phyloP scores from a whole-genome alignment of 2,888 invertebrate genomes.

The Eulithis prunata region DNA sequence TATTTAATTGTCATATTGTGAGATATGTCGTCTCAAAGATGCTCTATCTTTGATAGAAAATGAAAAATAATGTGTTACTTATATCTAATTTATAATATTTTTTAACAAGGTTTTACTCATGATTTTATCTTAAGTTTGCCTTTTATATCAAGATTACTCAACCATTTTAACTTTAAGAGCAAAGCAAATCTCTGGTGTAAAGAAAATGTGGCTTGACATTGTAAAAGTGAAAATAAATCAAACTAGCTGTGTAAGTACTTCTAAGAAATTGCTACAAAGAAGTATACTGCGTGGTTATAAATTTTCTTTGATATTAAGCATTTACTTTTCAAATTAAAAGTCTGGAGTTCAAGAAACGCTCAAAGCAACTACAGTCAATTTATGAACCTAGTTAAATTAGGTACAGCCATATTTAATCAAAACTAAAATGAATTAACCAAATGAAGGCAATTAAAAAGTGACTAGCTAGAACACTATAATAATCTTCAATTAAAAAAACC shows the following conservation, averaged over 20 bases:
- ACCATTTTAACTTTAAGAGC: not conserved
- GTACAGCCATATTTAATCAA: not conserved
- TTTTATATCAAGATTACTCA: not conserved
- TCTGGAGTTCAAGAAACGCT: conserved; percentile 35
- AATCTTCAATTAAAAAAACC: no score
- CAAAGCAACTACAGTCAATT: conserved; percentile 33
- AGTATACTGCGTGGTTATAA: not conserved
- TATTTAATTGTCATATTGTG: no score
- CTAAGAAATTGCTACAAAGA: not conserved
- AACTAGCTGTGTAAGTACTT: not conserved
- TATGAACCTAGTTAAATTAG: conserved; percentile 29
- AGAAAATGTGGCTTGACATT: not conserved
- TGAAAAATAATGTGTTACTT: no score
- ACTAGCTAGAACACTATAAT: not conserved
- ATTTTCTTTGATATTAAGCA: conserved; percentile 5
- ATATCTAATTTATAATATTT: no score
- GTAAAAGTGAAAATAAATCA: not conserved
- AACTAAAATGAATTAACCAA: not conserved
- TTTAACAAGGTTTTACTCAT: no score
- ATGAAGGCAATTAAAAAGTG: not conserved
- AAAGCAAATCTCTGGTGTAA: not conserved
- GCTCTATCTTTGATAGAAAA: no score
- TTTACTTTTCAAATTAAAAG: conserved; percentile 30
- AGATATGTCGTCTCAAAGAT: no score
- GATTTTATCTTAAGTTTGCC: no score